Percentiles rank a stretch among this genome's conserved stretches.
Conservation (phyloP, 2,113 vertebrate species). For the Mola mola region DNA sequence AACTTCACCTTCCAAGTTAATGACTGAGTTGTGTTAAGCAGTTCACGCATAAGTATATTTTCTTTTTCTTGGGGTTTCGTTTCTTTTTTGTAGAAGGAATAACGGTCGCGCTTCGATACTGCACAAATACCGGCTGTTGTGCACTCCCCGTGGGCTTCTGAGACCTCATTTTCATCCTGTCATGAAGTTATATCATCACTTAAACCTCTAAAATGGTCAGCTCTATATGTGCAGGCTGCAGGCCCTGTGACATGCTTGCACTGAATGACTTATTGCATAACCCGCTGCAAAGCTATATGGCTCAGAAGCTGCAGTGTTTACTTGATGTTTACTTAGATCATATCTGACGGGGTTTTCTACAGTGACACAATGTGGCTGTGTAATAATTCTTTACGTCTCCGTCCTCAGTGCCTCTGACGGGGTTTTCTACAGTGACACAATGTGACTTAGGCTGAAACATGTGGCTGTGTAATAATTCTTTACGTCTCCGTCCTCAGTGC, state of each 20-base stretch:
- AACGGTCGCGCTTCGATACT: too few relatives aligned
- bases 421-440: neutral
- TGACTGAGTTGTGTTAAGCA: too few relatives aligned
- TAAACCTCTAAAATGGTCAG: slow-evolving; percentile 23
- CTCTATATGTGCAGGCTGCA: slow-evolving; percentile 22
- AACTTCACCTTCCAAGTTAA: too few relatives aligned
- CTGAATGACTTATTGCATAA: slow-evolving; percentile 45
- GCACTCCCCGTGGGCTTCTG: neutral
- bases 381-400: neutral
- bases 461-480: neutral
- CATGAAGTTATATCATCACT: slow-evolving; percentile 38
- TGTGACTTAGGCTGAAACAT: too few relatives aligned
- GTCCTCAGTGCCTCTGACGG: slow-evolving; percentile 3
- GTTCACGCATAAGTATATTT: too few relatives aligned
- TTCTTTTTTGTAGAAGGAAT: too few relatives aligned
- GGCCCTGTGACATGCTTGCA: slow-evolving; percentile 35
- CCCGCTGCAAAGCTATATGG: slow-evolving; percentile 28
- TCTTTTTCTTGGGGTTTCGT: too few relatives aligned
- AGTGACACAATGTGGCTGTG: neutral
- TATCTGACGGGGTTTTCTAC: slow-evolving; percentile 4
- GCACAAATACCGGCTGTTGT: too few relatives aligned
- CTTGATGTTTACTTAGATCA: slow-evolving; percentile 6
- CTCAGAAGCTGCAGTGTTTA: slow-evolving; percentile 1
- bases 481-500: neutral
- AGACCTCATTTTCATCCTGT: slow-evolving; percentile 21